These are phyloP conservation scores for Mycteria americana DNA, from an alignment of 2,797 vertebrate genomes.

Conservation along the genomic window DNA sequence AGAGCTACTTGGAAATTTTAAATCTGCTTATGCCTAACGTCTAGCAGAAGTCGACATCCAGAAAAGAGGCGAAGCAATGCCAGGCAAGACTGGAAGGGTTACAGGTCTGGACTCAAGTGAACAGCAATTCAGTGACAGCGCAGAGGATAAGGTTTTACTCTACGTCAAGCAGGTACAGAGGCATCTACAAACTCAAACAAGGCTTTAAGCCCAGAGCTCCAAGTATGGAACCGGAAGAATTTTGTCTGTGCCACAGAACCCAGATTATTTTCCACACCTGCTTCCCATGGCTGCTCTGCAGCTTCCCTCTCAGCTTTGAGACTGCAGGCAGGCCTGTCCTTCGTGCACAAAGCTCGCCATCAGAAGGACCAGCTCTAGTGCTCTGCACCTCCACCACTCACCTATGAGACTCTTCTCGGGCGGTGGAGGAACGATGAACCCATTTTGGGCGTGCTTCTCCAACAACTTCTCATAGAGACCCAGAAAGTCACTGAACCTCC, in stretches of 20 bases:
- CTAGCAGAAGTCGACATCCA: not conserved
- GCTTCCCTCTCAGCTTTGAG: not conserved
- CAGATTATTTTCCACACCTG: not conserved
- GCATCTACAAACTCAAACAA: not conserved
- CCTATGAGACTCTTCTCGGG: constrained; percentile 97
- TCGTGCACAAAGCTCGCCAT: not conserved
- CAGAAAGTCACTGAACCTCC: constrained; percentile 97
- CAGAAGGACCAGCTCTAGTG: not conserved
- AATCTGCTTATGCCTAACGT: not conserved
- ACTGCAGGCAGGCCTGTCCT: not conserved
- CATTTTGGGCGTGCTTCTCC: constrained; percentile 92
- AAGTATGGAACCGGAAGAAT: not conserved
- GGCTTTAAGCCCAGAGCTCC: not conserved
- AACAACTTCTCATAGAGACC: constrained; percentile 95
- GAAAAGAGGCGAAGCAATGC: not conserved
- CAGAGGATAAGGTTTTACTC: not conserved
- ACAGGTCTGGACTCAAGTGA: not conserved
- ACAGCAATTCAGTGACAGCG: not conserved
- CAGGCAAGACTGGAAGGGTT: not conserved
- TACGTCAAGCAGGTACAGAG: not conserved
- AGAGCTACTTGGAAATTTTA: not conserved
- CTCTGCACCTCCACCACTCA: constrained; percentile 50
- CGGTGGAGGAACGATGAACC: constrained; percentile 92
- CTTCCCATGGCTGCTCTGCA: not conserved
- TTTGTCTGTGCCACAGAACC: not conserved